Percentiles rank a stretch among this genome's conserved stretches.
These are phyloP conservation scores for Gracilinanus agilis DNA, from an alignment of 2,113 vertebrate genomes.

Conservation along the genomic window DNA sequence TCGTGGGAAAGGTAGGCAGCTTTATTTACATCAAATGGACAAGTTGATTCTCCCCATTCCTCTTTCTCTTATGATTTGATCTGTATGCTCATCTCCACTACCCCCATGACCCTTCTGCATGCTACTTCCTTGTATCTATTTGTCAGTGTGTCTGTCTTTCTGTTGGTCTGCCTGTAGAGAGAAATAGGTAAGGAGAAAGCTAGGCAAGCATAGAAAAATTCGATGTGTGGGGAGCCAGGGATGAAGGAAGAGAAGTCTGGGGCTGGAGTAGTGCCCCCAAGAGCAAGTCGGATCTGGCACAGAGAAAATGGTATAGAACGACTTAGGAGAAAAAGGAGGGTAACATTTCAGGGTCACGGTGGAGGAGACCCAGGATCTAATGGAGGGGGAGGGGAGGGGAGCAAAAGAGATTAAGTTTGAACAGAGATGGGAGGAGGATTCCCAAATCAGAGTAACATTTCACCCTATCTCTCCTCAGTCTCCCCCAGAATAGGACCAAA, in stretches of 20 bases:
- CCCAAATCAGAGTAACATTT: constrained; percentile 21
- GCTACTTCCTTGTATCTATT: neutral
- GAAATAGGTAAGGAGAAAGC: constrained; percentile 49
- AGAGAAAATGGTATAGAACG: constrained; percentile 14
- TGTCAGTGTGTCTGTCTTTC: constrained; percentile 36
- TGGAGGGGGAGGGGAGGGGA: neutral
- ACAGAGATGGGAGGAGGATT: constrained; percentile 45
- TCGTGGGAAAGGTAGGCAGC: constrained; percentile 54
- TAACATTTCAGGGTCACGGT: constrained; percentile 68
- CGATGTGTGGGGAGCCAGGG: constrained; percentile 13
- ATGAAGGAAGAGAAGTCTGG: constrained; percentile 36
- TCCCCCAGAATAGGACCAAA: constrained; percentile 63
- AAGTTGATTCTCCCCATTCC: constrained; percentile 61
- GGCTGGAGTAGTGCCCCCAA: constrained; percentile 21
- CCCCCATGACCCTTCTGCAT: neutral
- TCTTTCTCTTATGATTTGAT: constrained; percentile 9
- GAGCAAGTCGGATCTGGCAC: neutral
- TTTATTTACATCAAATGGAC: constrained; percentile 31
- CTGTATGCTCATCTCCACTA: neutral
- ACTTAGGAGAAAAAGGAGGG: constrained; percentile 46
- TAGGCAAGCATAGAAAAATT: constrained; percentile 30
- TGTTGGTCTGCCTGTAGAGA: constrained; percentile 39
- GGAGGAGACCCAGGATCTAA: constrained; percentile 11
- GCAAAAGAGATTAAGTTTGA: constrained; percentile 43
- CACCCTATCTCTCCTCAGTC: constrained; percentile 33